phyloP scores from a whole-genome alignment of 2,888 invertebrate species.

The Steinernema scapterisci region DNA sequence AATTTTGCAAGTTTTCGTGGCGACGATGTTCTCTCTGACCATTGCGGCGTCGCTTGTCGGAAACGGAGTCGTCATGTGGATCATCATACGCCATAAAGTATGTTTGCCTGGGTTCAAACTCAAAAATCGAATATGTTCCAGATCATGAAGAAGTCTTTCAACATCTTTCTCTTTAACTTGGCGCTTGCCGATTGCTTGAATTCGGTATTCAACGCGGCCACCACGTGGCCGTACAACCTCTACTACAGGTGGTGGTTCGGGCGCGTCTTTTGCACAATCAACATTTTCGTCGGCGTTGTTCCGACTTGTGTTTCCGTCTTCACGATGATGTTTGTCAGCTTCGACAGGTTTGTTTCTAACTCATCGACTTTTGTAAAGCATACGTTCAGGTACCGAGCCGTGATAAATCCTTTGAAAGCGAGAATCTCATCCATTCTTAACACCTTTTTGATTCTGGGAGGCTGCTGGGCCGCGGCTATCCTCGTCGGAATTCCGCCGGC shows the following conservation, averaged over 20 bases:
- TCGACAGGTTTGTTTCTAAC: constrained; percentile 47
- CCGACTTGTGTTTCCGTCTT: constrained; percentile 59
- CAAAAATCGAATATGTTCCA: constrained; percentile 28
- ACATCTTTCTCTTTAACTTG: constrained; percentile 63
- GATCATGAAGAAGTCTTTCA: constrained; percentile 62
- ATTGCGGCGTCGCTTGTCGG: constrained; percentile 56
- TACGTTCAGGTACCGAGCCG: constrained; percentile 51
- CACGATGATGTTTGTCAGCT: constrained; percentile 60
- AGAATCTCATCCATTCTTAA: constrained; percentile 49
- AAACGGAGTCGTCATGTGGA: constrained; percentile 61
- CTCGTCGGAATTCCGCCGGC: constrained; percentile 51
- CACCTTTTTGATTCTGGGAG: constrained; percentile 46
- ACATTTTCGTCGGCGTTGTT: constrained; percentile 60
- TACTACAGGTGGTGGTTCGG: constrained; percentile 60
- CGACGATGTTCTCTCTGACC: constrained; percentile 49
- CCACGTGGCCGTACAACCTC: constrained; percentile 59
- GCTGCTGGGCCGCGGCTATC: constrained; percentile 57
- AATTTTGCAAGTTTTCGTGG: constrained; percentile 49
- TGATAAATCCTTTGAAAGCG: constrained; percentile 55
- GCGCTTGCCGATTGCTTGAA: constrained; percentile 62
- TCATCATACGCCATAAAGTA: constrained; percentile 55
- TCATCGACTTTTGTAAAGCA: too few relatives aligned
- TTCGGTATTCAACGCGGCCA: constrained; percentile 59
- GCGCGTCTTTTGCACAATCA: constrained; percentile 48
- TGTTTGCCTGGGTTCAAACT: constrained; percentile 29